phyloP scores from a whole-genome alignment of 2,113 vertebrate species.

The Porphyrio hochstetteri region DNA sequence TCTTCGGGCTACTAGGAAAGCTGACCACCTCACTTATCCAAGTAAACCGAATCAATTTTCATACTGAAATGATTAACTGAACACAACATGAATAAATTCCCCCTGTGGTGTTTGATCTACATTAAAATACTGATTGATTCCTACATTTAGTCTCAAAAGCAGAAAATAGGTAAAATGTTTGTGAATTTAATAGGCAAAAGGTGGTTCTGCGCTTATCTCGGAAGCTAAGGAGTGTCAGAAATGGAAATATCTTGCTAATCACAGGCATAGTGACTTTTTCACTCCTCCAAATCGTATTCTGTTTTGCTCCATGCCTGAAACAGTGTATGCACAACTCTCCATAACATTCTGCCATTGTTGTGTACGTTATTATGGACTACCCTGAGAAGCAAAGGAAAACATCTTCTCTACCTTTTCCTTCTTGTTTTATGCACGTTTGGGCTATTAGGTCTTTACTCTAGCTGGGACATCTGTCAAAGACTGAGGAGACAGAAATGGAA shows the following conservation, averaged over 20 bases:
- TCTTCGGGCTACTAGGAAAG: not conserved
- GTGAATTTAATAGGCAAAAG: not conserved
- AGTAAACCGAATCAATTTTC: not conserved
- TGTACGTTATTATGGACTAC: not conserved
- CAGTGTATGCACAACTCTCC: not conserved
- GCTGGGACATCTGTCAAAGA: not conserved
- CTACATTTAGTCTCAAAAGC: not conserved
- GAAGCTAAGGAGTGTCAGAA: not conserved
- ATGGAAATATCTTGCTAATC: not conserved
- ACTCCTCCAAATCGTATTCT: not conserved
- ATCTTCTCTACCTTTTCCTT: not conserved
- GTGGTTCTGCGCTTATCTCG: not conserved
- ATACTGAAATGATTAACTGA: not conserved
- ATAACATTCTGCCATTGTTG: not conserved
- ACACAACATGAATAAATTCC: not conserved
- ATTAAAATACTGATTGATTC: not conserved
- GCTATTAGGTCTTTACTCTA: not conserved
- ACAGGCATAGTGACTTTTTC: not conserved
- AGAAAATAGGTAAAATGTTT: not conserved
- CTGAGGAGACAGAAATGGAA: not conserved
- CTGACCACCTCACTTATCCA: not conserved
- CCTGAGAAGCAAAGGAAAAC: accelerated
- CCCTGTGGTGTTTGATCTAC: not conserved
- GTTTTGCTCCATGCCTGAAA: not conserved
- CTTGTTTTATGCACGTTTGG: not conserved